Evolutionary conservation across 1,140 invertebrate genomes (phyloP).

Genomic region (Reticulitermes speratus): DNA sequence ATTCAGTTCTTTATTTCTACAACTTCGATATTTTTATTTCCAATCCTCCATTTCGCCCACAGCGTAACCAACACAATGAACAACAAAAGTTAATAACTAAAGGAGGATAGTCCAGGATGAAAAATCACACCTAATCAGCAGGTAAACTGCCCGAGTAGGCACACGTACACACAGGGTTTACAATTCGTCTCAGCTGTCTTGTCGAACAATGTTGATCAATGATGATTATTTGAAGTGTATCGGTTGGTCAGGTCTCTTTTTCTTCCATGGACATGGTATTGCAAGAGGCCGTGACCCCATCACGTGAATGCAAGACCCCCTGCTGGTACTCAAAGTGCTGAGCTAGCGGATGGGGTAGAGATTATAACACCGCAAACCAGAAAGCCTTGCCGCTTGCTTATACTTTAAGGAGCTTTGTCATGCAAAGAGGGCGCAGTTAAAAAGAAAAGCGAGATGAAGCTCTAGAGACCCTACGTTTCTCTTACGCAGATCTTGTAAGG

Average conservation of each 20-base stretch:
- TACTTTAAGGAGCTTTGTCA: constrained; percentile 7
- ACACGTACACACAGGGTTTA: neutral
- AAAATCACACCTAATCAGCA: neutral
- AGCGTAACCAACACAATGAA: neutral
- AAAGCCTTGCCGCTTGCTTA: neutral
- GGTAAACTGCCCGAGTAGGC: neutral
- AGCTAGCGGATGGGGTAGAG: neutral
- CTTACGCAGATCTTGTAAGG: neutral
- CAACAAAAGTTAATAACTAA: neutral
- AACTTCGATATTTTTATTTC: neutral
- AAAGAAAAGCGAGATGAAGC: neutral
- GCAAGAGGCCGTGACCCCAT: neutral
- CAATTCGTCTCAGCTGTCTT: neutral
- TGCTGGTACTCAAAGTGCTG: neutral
- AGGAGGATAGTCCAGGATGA: neutral
- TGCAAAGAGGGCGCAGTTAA: neutral
- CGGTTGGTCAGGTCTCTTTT: neutral
- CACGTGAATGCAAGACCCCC: constrained; percentile 6
- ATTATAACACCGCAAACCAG: neutral
- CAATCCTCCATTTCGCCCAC: neutral
- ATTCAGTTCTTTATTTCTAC: neutral
- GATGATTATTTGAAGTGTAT: constrained; percentile 19
- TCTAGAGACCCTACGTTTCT: neutral
- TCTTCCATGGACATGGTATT: neutral
- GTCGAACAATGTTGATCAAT: neutral